Evolutionary conservation across 2,113 vertebrate genomes (phyloP), one percentile per base, ranked within the genome.

Genomic region (Promerops cafer): DNA sequence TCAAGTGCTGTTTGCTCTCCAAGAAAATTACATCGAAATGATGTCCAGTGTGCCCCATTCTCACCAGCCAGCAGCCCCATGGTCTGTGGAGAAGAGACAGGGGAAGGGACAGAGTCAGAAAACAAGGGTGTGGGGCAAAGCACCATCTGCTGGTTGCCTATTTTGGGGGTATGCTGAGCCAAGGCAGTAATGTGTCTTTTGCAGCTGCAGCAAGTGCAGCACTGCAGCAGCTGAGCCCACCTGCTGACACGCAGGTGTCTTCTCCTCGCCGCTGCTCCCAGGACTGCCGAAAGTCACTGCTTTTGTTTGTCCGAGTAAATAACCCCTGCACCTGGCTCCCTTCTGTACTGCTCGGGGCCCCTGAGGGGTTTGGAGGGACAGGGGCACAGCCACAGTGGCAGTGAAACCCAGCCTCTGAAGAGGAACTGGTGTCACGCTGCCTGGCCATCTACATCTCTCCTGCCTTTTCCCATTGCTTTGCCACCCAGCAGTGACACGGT

Each of bases 1-100:
- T 88, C 74, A 91, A 65, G 71, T 57, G 61, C n/a, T 93, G 60
- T 85, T 90, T 86, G 83, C 22, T 63, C 53, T 94, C 65, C 76
- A 80, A 92, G 70, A 79, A 94, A 88, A 87, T 83, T 22, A 35
- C 82, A 60, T 91, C 5, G 3, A 78, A 93, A 92, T 42, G 2
- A 78, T 40, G 65, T 40, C 59, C 65, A 74, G 59, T 68, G n/a
- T 10, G 9, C 49, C 40, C 53, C 20, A 59, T 52, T 33, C 45
- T 76, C 53, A 81, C 52, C 50, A 82, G 66, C 37, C 8, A 9
- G n/a, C 39, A 87, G 45, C n/a, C 22, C 28, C 40, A 33, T 0
- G 1, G 33, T 45, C 60, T 75, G 39, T 65, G 49, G n/a, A 89
- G 47, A 86, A 92, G 30, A 71, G 60, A 78, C 7, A 19, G 35